Evolutionary conservation across 2,888 invertebrate species (phyloP), one percentile per base, ranked within the genome.

Genomic region (Dolomedes plantarius): DNA sequence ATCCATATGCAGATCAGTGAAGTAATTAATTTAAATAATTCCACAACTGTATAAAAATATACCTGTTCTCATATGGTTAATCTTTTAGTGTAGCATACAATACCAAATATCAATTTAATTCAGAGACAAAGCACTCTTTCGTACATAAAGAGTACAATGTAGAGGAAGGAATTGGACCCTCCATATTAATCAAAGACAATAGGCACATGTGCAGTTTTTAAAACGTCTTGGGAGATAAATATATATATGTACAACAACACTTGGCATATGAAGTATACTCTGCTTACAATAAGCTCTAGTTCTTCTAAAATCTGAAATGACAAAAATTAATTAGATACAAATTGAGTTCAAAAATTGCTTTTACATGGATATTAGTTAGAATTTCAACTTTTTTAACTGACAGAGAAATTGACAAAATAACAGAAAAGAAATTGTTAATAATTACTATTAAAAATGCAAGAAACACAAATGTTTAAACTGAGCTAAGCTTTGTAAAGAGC

Each of bases 261-360:
- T 81, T 81, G 81, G 74, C 74, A 81, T 82, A 82, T 82, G 74
- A 74, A 74, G 72, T 76, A 83, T 72, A 72, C 73, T 83, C 76
- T 76, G 82, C 82, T 83, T 83, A 83, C 64, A 77, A 85, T 85
- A 85, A 85, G 83, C 83, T 85, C 83, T 85, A 85, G 83, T 50
- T 72, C 46, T 67, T 64, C 83, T 85, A 85, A 85, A 32, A 73
- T 56, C 83, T 83, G 50, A 6, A 75, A 65, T 46, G 32, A 41
- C 13, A 62, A 31, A 75, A 13, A 68, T 9, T 9, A 72, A 16
- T 50, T 27, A n/a, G n/a, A n/a, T n/a, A n/a, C n/a, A n/a, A n/a
- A n/a, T n/a, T n/a, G n/a, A n/a, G n/a, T n/a, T n/a, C n/a, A n/a
- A n/a, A n/a, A n/a, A n/a, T n/a, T n/a, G n/a, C n/a, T n/a, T n/a